phyloP scores from a whole-genome alignment of 1,140 invertebrate genomes.

The Drosophila elegans region DNA sequence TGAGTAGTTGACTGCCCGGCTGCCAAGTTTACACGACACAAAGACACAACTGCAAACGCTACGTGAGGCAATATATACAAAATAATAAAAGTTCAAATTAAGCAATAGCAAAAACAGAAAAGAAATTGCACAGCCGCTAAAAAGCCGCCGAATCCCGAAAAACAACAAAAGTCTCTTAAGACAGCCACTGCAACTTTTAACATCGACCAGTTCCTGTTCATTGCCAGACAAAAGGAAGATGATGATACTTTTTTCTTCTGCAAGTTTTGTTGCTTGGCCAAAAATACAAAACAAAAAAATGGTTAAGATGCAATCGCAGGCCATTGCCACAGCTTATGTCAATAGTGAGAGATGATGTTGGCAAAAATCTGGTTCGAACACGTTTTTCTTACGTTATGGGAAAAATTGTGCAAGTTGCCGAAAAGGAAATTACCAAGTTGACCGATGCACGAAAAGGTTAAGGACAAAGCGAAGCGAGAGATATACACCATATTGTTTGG shows the following conservation, averaged over 20 bases:
- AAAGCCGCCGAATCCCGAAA: constrained; percentile 29
- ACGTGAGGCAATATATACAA: constrained; percentile 56
- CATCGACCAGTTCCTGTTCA: constrained; percentile 64
- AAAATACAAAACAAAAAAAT: constrained; percentile 7
- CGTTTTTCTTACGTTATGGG: constrained; percentile 52
- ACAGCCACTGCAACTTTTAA: constrained; percentile 10
- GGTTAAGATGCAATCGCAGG: constrained; percentile 52
- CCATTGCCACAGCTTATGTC: constrained; percentile 65
- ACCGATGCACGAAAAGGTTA: constrained; percentile 67
- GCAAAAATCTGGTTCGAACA: constrained; percentile 58
- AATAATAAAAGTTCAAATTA: constrained; percentile 68
- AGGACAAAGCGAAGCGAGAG: constrained; percentile 47
- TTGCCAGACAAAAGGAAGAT: constrained; percentile 72
- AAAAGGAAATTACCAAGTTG: constrained; percentile 55
- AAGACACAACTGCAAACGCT: constrained; percentile 55
- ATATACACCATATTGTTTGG: background rate
- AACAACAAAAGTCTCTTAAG: constrained; percentile 31
- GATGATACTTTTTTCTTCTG: constrained; percentile 55
- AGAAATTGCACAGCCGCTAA: constrained; percentile 54
- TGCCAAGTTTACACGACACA: constrained; percentile 70
- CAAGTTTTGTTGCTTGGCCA: constrained; percentile 34
- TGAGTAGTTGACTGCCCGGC: constrained; percentile 42
- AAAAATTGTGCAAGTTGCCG: constrained; percentile 55
- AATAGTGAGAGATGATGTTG: constrained; percentile 57
- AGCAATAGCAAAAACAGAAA: constrained; percentile 60